A percentile compares a stretch with the other conserved stretches of the same genome.
These are phyloP conservation scores for Gavia stellata DNA, from an alignment of 2,113 vertebrate genomes.

Conservation along the genomic window DNA sequence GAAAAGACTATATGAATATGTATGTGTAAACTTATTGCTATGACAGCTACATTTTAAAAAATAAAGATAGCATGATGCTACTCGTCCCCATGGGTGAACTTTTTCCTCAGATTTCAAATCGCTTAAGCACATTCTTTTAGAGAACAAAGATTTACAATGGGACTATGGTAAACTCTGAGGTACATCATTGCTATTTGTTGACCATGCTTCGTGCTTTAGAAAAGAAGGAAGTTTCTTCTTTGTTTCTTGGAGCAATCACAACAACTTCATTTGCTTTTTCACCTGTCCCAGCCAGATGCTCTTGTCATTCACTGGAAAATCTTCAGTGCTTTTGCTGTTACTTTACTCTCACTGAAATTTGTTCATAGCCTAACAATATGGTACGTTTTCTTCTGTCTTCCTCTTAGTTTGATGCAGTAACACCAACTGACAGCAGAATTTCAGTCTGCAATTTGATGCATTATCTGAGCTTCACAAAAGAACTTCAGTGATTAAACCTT, in stretches of 20 bases:
- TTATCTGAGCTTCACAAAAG: not conserved
- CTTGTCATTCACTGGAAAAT: not conserved
- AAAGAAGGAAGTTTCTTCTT: not conserved
- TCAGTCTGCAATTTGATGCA: not conserved
- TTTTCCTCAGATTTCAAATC: not conserved
- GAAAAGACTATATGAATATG: not conserved
- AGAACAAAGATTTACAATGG: not conserved
- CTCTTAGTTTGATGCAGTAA: not conserved
- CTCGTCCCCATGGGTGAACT: not conserved
- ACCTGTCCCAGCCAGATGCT: not conserved
- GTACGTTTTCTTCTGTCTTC: not conserved
- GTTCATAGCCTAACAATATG: not conserved
- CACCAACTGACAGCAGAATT: not conserved
- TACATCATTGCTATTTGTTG: not conserved
- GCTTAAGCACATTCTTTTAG: not conserved
- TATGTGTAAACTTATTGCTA: not conserved
- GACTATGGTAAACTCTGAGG: not conserved
- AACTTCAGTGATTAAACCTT: not conserved
- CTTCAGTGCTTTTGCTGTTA: not conserved
- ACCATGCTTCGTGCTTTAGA: not conserved
- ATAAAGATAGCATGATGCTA: rapidly evolving
- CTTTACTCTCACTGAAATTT: not conserved
- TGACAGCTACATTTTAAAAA: not conserved
- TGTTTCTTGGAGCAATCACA: not conserved
- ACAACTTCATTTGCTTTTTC: not conserved